Conservation (phyloP, 2,113 vertebrate genomes). For the Hippocampus guttulatus region DNA sequence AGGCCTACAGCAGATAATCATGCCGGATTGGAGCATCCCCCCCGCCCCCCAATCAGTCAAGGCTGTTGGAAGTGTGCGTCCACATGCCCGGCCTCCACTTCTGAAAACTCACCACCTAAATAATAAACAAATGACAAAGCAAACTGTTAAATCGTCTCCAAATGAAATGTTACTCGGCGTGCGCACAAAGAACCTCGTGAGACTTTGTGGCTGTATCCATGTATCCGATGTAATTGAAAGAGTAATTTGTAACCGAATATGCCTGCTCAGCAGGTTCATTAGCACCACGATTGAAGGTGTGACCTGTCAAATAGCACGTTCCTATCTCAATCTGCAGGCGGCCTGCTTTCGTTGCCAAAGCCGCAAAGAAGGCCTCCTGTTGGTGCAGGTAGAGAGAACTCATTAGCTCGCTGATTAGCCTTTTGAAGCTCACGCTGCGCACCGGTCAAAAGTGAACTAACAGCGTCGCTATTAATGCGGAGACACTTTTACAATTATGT, state of each 20-base stretch:
- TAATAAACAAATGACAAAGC: not conserved
- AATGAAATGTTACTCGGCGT: not conserved
- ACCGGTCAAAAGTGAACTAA: not conserved
- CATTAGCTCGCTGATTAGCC: not conserved
- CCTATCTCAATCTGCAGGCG: slow-evolving; percentile 13
- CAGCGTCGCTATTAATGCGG: not conserved
- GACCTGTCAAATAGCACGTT: slow-evolving; percentile 20
- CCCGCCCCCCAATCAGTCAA: no score
- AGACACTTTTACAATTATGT: not conserved
- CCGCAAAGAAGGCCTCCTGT: slow-evolving; percentile 12
- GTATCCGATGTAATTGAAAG: not conserved
- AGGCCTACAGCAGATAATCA: no score
- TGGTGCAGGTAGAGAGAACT: slow-evolving; percentile 1
- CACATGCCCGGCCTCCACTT: no score
- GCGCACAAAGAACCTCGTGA: not conserved
- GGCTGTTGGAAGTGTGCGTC: no score
- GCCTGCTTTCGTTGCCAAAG: slow-evolving; percentile 21
- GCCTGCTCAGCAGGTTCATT: slow-evolving; percentile 25
- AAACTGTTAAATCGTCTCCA: not conserved
- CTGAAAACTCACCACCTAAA: no score
- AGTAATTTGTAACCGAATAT: slow-evolving; percentile 41
- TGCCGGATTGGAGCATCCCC: no score
- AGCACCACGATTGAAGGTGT: not conserved
- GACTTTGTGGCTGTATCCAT: not conserved
- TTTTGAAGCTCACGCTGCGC: slow-evolving; percentile 1